Evolutionary conservation across 2,888 invertebrate genomes (phyloP).

Genomic region (Periphyllus acericola): DNA sequence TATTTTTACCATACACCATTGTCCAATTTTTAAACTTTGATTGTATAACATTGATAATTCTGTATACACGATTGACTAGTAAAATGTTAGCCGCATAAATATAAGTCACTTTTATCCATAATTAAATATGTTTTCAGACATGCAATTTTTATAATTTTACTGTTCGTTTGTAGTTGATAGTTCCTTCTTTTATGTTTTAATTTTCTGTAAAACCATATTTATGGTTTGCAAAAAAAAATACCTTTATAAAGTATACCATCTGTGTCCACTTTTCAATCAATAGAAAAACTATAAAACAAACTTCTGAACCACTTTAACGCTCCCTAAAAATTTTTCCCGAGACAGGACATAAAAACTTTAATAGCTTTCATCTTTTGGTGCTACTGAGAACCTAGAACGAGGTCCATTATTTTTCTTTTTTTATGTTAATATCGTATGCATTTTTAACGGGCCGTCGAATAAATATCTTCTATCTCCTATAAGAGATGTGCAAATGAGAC

Average conservation of each 20-base stretch:
- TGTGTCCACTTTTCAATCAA: neutral
- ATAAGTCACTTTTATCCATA: too few species aligned
- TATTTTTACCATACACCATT: too few species aligned
- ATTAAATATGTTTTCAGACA: neutral
- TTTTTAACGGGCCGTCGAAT: too few species aligned
- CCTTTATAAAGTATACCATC: neutral
- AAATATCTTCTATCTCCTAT: too few species aligned
- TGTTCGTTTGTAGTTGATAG: neutral
- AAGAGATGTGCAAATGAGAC: too few species aligned
- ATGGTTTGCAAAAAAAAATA: neutral
- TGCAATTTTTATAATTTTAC: neutral
- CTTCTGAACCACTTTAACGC: neutral
- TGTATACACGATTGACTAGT: too few species aligned
- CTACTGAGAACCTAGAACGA: neutral
- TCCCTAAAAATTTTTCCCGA: neutral
- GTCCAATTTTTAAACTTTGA: too few species aligned
- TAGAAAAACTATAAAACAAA: neutral
- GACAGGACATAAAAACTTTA: neutral
- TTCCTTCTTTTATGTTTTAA: neutral
- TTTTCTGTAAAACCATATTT: neutral
- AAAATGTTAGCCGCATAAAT: too few species aligned
- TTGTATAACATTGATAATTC: too few species aligned
- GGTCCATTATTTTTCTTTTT: too few species aligned
- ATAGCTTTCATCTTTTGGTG: neutral
- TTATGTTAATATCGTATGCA: too few species aligned